Conservation (phyloP, 2,113 vertebrate species). For the Aegotheles bennettii region DNA sequence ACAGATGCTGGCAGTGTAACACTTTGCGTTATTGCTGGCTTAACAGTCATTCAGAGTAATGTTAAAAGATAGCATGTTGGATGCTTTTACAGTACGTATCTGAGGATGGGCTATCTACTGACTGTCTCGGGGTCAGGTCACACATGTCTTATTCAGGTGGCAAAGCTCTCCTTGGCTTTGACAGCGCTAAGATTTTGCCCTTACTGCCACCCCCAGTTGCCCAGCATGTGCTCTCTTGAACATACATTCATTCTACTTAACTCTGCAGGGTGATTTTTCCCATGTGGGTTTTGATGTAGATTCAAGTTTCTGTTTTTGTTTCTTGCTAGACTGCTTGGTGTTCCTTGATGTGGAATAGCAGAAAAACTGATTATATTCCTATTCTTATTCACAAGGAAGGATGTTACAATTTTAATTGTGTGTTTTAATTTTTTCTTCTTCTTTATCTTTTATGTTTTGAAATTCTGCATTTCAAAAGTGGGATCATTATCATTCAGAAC, state of each 20-base stretch:
- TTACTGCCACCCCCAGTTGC: neutral
- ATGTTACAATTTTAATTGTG: constrained; percentile 22
- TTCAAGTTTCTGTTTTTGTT: neutral
- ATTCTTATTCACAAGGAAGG: neutral
- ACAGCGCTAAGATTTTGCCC: neutral
- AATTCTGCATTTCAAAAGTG: constrained; percentile 44
- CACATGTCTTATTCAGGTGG: neutral
- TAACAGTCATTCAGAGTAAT: neutral
- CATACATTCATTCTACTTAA: neutral
- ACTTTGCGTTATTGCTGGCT: neutral
- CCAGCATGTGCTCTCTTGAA: neutral
- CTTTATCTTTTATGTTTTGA: constrained; percentile 24
- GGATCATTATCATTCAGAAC: constrained; percentile 24
- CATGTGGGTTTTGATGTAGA: neutral
- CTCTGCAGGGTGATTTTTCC: neutral
- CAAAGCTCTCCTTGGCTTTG: neutral
- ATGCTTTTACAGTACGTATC: neutral
- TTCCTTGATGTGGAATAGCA: neutral
- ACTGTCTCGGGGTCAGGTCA: neutral
- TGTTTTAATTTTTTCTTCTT: constrained; percentile 24
- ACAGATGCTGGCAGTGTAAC: neutral
- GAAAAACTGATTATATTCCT: neutral
- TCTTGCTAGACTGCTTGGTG: neutral
- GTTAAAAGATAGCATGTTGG: neutral
- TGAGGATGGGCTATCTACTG: neutral